These are phyloP conservation scores for Egretta garzetta DNA, from an alignment of 2,113 vertebrate genomes.

Conservation along the genomic window DNA sequence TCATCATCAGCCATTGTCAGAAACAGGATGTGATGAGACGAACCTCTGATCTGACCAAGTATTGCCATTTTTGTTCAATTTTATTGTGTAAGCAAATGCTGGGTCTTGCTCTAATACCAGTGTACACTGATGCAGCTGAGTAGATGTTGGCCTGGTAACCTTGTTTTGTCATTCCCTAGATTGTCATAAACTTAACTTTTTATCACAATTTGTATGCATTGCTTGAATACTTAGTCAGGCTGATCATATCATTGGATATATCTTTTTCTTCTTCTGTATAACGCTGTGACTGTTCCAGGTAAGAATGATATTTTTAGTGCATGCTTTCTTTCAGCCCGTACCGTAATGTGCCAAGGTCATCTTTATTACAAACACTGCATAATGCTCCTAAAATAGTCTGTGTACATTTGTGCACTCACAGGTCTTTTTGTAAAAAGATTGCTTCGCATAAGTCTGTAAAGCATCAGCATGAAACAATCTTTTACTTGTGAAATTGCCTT, in stretches of 20 bases:
- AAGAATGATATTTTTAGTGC: background rate
- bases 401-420: background rate
- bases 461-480: background rate
- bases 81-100: background rate
- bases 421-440: background rate
- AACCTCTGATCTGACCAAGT: background rate
- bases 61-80: background rate
- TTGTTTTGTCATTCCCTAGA: background rate
- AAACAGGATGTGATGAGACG: background rate
- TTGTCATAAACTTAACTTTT: background rate
- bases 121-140: background rate
- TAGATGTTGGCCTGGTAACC: background rate
- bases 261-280: background rate
- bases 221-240: background rate
- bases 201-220: background rate
- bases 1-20: background rate
- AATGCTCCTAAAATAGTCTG: background rate
- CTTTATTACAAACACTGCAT: background rate
- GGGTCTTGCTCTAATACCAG: background rate
- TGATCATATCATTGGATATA: background rate
- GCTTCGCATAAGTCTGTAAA: conserved; percentile 13
- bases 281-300: background rate
- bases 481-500: conserved; percentile 15
- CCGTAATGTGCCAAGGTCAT: background rate
- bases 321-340: background rate